Percentiles rank a stretch among this genome's conserved stretches.
Conservation (phyloP, 2,888 invertebrate species). For the Tetrapedia diversipes region DNA sequence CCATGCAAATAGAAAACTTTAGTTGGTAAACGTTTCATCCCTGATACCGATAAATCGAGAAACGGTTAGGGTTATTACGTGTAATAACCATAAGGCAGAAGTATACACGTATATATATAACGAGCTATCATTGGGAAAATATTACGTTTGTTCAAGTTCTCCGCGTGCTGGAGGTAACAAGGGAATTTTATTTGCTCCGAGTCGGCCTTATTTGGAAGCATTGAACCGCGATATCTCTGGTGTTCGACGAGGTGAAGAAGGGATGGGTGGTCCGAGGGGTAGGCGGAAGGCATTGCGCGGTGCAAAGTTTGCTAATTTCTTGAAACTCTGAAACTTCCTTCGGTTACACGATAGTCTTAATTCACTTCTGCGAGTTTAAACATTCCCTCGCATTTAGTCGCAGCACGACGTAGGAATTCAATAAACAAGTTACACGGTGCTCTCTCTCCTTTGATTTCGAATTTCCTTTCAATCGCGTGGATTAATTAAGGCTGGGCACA, state of each 20-base stretch:
- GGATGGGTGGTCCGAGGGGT: background rate
- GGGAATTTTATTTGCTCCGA: slow-evolving; percentile 58
- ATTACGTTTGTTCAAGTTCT: slow-evolving; percentile 34
- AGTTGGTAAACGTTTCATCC: too few relatives aligned
- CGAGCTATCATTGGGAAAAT: slow-evolving; percentile 35
- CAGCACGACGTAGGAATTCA: slow-evolving; percentile 68
- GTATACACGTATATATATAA: too few relatives aligned
- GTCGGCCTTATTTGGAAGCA: slow-evolving; percentile 58
- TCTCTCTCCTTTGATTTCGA: slow-evolving; percentile 47
- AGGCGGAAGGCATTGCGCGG: slow-evolving; percentile 30
- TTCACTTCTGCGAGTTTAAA: slow-evolving; percentile 72
- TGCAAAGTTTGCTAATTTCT: slow-evolving; percentile 71
- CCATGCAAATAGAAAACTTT: too few relatives aligned
- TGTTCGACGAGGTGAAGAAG: slow-evolving; percentile 40
- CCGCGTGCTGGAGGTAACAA: slow-evolving; percentile 10
- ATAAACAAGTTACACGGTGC: slow-evolving; percentile 65
- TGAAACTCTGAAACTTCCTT: slow-evolving; percentile 67
- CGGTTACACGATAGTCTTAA: slow-evolving; percentile 74
- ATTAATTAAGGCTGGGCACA: slow-evolving; percentile 51
- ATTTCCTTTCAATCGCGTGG: slow-evolving; percentile 58
- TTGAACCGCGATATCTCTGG: slow-evolving; percentile 55
- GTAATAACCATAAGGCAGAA: slow-evolving; percentile 2
- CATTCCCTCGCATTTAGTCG: slow-evolving; percentile 69
- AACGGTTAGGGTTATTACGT: background rate
- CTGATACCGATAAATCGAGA: background rate